A percentile compares a stretch with the other conserved stretches of the same genome.
Conservation (phyloP, 2,888 invertebrate species). For the Anarsia innoxiella region DNA sequence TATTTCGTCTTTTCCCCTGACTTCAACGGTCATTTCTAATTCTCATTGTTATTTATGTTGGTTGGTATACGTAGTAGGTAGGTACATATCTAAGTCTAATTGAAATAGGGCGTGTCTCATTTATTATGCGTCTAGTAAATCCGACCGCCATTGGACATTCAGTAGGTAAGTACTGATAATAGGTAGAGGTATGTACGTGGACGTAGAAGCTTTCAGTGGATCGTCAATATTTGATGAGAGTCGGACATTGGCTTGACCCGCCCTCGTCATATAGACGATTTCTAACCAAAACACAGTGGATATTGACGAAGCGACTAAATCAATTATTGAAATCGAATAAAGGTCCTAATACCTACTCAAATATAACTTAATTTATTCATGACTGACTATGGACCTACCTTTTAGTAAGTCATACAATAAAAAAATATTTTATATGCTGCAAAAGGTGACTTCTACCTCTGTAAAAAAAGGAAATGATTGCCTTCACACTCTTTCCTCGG, state of each 20-base stretch:
- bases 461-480: too few relatives aligned
- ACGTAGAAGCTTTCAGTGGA: conserved; percentile 48
- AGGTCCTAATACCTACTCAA: too few relatives aligned
- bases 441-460: too few relatives aligned
- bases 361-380: too few relatives aligned
- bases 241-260: conserved; percentile 41
- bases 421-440: too few relatives aligned
- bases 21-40: conserved; percentile 20
- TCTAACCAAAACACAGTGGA: background rate
- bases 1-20: conserved; percentile 5
- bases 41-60: conserved; percentile 23
- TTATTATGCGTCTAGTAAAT: conserved; percentile 44
- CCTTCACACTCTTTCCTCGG: too few relatives aligned
- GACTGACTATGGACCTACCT: too few relatives aligned
- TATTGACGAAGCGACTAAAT: too few relatives aligned
- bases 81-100: conserved; percentile 21
- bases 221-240: conserved; percentile 67
- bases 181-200: conserved; percentile 23
- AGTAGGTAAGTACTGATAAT: conserved; percentile 24
- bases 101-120: conserved; percentile 32
- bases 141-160: conserved; percentile 26
- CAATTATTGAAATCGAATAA: too few relatives aligned
- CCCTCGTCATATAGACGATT: conserved; percentile 12
- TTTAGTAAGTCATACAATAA: too few relatives aligned
- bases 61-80: conserved; percentile 16